phyloP scores from a whole-genome alignment of 2,113 vertebrate species.

The Lophura nycthemera region DNA sequence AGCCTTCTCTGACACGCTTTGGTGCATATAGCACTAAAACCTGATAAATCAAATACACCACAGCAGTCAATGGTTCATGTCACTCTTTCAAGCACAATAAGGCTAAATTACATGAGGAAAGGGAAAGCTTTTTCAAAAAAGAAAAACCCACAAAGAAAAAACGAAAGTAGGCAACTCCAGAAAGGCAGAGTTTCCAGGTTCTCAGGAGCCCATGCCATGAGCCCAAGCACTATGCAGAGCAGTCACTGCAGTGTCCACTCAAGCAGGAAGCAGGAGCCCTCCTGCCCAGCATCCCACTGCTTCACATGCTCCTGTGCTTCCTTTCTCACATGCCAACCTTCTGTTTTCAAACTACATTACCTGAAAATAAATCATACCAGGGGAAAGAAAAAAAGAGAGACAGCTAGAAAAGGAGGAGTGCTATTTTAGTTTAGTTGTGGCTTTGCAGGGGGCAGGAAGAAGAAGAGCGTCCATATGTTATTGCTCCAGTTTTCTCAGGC shows the following conservation, averaged over 20 bases:
- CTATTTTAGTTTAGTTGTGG: not conserved
- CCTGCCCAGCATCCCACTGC: constrained; percentile 20
- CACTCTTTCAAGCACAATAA: not conserved
- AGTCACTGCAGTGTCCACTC: not conserved
- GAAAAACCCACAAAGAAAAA: not conserved
- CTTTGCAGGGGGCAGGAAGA: constrained; percentile 31
- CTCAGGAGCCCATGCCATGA: not conserved
- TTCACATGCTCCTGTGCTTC: not conserved
- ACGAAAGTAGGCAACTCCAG: not conserved
- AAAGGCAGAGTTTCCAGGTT: not conserved
- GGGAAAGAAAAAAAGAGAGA: not conserved
- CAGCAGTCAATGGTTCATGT: not conserved
- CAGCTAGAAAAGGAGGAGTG: not conserved
- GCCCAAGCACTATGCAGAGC: not conserved
- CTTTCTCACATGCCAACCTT: constrained; percentile 56
- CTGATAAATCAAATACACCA: not conserved
- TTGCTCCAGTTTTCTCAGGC: not conserved
- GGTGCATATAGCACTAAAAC: not conserved
- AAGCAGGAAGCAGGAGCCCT: not conserved
- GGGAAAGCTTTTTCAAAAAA: not conserved
- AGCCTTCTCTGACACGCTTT: not conserved
- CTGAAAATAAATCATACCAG: not conserved
- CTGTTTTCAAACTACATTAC: constrained; percentile 30
- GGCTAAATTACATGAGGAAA: not conserved
- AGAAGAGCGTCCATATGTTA: constrained; percentile 25